phyloP scores from a whole-genome alignment of 2,888 invertebrate genomes.

The Coronaproctus castanopsis region DNA sequence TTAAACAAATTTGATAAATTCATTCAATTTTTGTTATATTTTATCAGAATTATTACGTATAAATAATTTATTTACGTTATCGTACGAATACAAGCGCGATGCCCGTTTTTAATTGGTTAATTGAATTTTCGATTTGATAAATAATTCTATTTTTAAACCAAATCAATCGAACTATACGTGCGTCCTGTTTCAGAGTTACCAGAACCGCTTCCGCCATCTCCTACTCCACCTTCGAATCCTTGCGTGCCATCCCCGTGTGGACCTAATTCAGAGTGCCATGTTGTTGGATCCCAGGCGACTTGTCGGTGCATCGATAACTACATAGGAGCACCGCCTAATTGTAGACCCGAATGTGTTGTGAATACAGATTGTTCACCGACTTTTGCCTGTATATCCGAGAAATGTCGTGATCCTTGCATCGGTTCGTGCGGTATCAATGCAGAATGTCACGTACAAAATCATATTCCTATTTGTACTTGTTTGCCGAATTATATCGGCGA shows the following conservation, averaged over 20 bases:
- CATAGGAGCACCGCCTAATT: slow-evolving; percentile 29
- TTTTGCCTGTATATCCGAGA: slow-evolving; percentile 29
- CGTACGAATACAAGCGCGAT: no score
- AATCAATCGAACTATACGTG: no score
- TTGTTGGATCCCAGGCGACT: slow-evolving; percentile 25
- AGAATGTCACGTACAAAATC: slow-evolving; percentile 29
- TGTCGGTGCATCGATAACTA: slow-evolving; percentile 29
- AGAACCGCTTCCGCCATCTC: slow-evolving; percentile 24
- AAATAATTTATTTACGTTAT: no score
- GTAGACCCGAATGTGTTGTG: slow-evolving; percentile 30
- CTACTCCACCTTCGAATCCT: slow-evolving; percentile 29
- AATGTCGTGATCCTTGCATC: slow-evolving; percentile 31
- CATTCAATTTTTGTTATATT: no score
- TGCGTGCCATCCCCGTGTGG: slow-evolving; percentile 44
- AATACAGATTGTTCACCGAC: slow-evolving; percentile 30
- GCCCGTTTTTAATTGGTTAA: no score
- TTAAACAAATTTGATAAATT: no score
- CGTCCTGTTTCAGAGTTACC: slow-evolving; percentile 19
- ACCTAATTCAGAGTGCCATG: slow-evolving; percentile 28
- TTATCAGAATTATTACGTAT: no score
- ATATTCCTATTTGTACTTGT: slow-evolving; percentile 33
- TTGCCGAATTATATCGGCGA: slow-evolving; percentile 44
- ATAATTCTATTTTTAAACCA: no score
- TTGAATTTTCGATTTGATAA: no score
- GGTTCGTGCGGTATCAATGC: slow-evolving; percentile 32